phyloP scores from a whole-genome alignment of 2,113 vertebrate species.

The Myrmecobius fasciatus region DNA sequence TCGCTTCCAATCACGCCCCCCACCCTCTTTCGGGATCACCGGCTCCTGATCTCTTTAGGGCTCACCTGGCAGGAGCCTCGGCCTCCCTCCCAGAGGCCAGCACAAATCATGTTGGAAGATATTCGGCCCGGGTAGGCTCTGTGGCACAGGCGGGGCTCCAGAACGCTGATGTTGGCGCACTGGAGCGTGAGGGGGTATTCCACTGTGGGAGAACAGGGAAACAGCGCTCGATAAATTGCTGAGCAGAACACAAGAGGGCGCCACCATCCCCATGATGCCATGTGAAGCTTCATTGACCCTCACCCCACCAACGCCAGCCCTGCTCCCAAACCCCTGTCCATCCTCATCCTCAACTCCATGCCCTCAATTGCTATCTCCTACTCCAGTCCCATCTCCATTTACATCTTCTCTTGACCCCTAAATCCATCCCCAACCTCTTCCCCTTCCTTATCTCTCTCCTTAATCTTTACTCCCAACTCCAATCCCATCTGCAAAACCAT shows the following conservation, averaged over 20 bases:
- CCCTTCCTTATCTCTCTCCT: neutral
- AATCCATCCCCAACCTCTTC: neutral
- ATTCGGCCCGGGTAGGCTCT: constrained; percentile 86
- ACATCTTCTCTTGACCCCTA: no score
- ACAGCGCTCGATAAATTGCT: rapidly evolving
- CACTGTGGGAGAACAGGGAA: constrained; percentile 42
- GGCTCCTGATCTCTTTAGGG: neutral
- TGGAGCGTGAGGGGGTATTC: constrained; percentile 81
- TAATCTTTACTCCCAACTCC: neutral
- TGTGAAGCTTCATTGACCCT: neutral
- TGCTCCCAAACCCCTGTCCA: no score
- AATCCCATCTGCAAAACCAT: no score
- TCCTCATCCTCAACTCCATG: no score
- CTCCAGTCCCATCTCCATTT: neutral
- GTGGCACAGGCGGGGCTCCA: constrained; percentile 81
- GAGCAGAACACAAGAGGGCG: neutral
- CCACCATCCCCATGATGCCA: neutral
- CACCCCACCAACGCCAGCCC: neutral
- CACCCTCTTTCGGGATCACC: neutral
- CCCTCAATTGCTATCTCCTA: no score
- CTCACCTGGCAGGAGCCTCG: constrained; percentile 91
- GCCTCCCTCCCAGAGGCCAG: constrained; percentile 86
- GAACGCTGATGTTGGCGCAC: constrained; percentile 85
- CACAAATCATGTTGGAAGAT: constrained; percentile 88
- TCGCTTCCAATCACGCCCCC: neutral